Base-by-base conservation (phyloP, 2,888 invertebrate genomes). In the Rhingia rostrata region DNA sequence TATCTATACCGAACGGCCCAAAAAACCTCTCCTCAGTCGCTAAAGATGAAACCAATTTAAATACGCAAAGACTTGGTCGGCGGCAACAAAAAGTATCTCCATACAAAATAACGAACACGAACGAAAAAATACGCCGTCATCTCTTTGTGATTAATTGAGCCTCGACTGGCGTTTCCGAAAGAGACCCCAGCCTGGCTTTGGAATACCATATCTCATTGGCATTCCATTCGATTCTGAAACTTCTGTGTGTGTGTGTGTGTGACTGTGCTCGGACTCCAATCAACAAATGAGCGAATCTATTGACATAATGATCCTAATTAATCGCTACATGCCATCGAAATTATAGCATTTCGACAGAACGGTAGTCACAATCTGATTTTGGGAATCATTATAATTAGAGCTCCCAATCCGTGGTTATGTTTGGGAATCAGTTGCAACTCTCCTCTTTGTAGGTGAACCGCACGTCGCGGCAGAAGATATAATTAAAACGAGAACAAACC, bases 111-210 rank as follows among this genome's bases (percentile, higher is more conserved):
- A 1, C n/a, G 47, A 63, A 30, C n/a, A 9, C 64, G 45, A 43
- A 63, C 9, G 22, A 12, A n/a, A 43, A 43, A 14, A 43, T 14
- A 3, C 63, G 35, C 69, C 54, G 60, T 77, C 82, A 66, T 66
- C 64, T 66, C 49, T 54, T 33, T 14, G 72, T 82, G 82, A 82
- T 82, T 82, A 82, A 82, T 82, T 67, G 72, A 72, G 56, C 64
- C 56, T n/a, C 58, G 77, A 54, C 35, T 54, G 70, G 58, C 75
- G 81, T 77, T 82, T 60, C 47, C 61, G 30, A 56, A n/a, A 61
- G 45, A 61, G 39, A 67, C 60, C 39, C 32, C 4, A 10, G 14
- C 14, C 4, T 45, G 61, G 39, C 49, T 63, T 6, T 10, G 30
- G 60, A 61, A 69, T 33, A 54, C 22, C 41, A 78, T 49, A 70